Evolutionary conservation across 2,113 vertebrate species (phyloP).

Genomic region (Archocentrus centrarchus): DNA sequence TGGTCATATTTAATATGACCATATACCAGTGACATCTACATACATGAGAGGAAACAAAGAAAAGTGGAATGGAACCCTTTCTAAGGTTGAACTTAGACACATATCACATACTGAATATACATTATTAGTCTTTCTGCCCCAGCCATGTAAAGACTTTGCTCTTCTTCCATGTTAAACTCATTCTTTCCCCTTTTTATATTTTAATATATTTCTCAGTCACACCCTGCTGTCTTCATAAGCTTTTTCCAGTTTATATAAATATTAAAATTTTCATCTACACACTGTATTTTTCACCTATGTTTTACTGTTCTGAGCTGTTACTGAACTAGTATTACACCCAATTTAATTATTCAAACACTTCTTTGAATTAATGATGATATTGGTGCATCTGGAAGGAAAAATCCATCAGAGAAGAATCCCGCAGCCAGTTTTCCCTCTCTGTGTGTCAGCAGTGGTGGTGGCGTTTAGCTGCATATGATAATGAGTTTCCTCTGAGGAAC

Average conservation of each 20-base stretch:
- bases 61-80: neutral
- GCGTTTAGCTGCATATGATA: conserved; percentile 15
- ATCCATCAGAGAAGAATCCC: neutral
- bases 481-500: conserved; percentile 41
- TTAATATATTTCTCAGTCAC: neutral
- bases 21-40: neutral
- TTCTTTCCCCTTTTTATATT: neutral
- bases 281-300: neutral
- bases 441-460: neutral
- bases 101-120: neutral
- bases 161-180: neutral
- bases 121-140: neutral
- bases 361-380: conserved; percentile 18
- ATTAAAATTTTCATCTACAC: neutral
- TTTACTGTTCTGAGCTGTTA: neutral
- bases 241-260: neutral
- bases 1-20: neutral
- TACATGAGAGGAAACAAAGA: neutral
- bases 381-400: neutral
- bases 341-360: conserved; percentile 23
- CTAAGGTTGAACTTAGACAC: neutral
- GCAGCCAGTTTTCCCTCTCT: neutral
- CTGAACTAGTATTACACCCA: neutral
- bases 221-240: neutral
- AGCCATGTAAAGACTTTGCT: neutral